A percentile compares a stretch with the other conserved stretches of the same genome.
Evolutionary conservation across 2,113 vertebrate species (phyloP).

Genomic region (Phalacrocorax aristotelis): DNA sequence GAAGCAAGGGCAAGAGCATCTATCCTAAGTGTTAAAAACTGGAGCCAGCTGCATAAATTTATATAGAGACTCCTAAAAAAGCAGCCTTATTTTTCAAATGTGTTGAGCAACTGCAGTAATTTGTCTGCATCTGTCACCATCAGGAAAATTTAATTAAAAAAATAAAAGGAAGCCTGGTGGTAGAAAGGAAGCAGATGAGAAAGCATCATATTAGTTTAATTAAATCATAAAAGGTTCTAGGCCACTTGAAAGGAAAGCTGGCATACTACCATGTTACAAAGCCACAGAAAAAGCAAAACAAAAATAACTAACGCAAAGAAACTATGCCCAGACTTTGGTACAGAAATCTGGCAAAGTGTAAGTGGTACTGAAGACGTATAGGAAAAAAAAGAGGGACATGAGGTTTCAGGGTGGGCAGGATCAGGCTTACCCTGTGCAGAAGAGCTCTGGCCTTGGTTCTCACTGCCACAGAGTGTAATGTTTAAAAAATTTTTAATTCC

Average conservation of each 20-base stretch:
- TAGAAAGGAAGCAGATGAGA: background rate
- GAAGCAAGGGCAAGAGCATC: background rate
- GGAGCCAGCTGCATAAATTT: background rate
- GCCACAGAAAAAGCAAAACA: background rate
- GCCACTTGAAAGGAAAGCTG: slow-evolving; percentile 1
- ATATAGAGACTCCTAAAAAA: background rate
- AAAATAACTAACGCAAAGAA: background rate
- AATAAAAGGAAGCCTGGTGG: background rate
- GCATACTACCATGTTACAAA: background rate
- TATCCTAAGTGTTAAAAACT: background rate
- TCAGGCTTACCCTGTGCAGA: background rate
- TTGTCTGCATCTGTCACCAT: background rate
- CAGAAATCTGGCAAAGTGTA: background rate
- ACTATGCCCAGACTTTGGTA: background rate
- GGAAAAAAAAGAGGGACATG: background rate
- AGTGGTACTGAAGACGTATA: background rate
- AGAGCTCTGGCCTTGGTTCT: background rate
- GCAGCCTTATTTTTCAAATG: background rate
- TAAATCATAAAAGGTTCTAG: background rate
- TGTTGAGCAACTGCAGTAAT: background rate
- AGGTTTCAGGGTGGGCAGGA: background rate
- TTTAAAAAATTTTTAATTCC: background rate
- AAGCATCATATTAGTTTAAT: background rate
- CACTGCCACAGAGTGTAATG: background rate
- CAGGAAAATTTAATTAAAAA: background rate